A percentile compares a stretch with the other conserved stretches of the same genome.
phyloP scores from a whole-genome alignment of 1,140 invertebrate genomes.

The Calephelis virginiensis region DNA sequence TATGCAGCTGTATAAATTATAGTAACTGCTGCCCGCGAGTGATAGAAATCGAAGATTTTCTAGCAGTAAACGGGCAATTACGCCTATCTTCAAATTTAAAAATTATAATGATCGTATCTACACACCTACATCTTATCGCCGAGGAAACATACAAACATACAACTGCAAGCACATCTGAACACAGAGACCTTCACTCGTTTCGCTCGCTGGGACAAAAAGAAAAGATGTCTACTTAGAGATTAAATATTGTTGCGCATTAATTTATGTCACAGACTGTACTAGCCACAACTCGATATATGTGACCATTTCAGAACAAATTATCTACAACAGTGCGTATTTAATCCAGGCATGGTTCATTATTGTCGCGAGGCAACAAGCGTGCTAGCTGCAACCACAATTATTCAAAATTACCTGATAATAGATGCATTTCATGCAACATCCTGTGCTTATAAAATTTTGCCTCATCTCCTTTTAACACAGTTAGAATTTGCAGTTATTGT shows the following conservation, averaged over 20 bases:
- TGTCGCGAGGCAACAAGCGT: constrained; percentile 42
- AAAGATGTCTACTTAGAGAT: not conserved
- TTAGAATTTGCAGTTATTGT: constrained; percentile 33
- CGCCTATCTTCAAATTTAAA: no score
- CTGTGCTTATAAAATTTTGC: constrained; percentile 42
- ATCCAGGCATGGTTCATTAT: constrained; percentile 38
- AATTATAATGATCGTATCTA: no score
- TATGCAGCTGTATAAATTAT: no score
- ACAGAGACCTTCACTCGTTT: no score
- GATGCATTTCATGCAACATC: constrained; percentile 43
- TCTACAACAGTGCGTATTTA: constrained; percentile 36
- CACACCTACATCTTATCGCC: no score
- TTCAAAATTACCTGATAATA: constrained; percentile 49
- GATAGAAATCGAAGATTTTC: no score
- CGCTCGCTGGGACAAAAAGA: no score
- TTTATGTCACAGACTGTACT: constrained; percentile 23
- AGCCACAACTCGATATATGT: constrained; percentile 13
- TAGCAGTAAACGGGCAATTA: no score
- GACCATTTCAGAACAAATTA: constrained; percentile 39
- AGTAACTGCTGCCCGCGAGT: no score
- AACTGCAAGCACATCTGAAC: no score
- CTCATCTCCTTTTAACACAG: constrained; percentile 35
- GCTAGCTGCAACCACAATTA: constrained; percentile 40
- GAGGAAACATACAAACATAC: no score
- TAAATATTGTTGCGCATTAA: not conserved